Evolutionary conservation across 2,797 vertebrate genomes (phyloP).

Genomic region (Eremophila alpestris): DNA sequence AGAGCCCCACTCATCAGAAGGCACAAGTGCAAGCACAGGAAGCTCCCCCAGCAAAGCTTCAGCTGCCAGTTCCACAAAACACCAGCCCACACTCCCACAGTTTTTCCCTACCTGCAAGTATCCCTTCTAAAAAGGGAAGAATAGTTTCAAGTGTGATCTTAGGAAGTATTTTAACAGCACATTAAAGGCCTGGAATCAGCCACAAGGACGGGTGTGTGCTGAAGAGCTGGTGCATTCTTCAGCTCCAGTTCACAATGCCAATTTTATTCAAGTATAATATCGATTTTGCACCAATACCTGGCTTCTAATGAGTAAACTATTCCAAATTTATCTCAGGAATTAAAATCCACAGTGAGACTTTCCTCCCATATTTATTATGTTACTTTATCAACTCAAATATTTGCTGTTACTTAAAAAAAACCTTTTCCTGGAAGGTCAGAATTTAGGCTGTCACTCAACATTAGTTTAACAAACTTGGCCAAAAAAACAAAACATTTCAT

Average conservation of each 20-base stretch:
- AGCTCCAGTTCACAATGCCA: neutral
- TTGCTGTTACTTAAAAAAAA: neutral
- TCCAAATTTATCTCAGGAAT: neutral
- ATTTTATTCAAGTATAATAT: neutral
- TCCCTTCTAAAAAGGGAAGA: neutral
- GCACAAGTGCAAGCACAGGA: neutral
- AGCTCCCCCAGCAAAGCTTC: constrained; percentile 48
- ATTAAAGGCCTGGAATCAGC: neutral
- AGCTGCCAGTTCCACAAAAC: neutral
- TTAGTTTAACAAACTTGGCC: neutral
- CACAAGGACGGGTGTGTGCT: neutral
- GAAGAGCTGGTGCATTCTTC: neutral
- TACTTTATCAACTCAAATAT: neutral
- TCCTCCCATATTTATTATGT: neutral
- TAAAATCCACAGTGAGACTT: neutral
- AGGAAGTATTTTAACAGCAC: neutral
- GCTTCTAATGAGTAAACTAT: neutral
- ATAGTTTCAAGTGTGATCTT: neutral
- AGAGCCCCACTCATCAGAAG: neutral
- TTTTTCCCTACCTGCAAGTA: neutral
- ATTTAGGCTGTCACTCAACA: neutral
- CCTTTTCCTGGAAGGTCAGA: neutral
- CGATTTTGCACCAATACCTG: neutral
- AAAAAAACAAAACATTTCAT: neutral
- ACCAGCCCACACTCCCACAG: neutral